A percentile compares a stretch with the other conserved stretches of the same genome.
Evolutionary conservation across 2,888 invertebrate genomes (phyloP).

Genomic region (Anoncus sp.): DNA sequence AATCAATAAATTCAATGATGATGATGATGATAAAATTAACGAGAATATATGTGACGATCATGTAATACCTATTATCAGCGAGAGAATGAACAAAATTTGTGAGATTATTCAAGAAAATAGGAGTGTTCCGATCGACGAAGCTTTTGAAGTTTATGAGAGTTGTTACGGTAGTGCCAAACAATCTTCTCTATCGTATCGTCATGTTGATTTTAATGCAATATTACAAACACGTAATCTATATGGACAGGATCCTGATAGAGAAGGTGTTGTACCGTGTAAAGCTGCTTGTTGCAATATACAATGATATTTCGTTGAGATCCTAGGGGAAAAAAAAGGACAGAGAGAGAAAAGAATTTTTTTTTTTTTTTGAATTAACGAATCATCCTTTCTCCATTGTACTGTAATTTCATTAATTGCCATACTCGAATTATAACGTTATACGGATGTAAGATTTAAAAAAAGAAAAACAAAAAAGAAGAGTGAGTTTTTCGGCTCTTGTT

Average conservation of each 20-base stretch:
- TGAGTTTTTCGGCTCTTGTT: slow-evolving; percentile 12
- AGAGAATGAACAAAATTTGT: slow-evolving; percentile 47
- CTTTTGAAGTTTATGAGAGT: slow-evolving; percentile 80
- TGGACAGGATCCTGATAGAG: slow-evolving; percentile 68
- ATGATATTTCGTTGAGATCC: slow-evolving; percentile 67
- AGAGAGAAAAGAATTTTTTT: slow-evolving; percentile 20
- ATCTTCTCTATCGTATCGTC: too few relatives aligned
- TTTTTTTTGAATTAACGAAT: slow-evolving; percentile 27
- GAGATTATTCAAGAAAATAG: slow-evolving; percentile 42
- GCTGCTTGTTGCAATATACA: slow-evolving; percentile 80
- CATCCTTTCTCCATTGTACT: slow-evolving; percentile 28
- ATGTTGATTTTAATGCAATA: too few relatives aligned
- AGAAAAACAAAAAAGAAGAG: neutral
- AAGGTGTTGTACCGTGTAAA: slow-evolving; percentile 76
- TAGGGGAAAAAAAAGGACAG: slow-evolving; percentile 34
- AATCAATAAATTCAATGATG: slow-evolving; percentile 64
- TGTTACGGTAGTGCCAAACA: slow-evolving; percentile 76
- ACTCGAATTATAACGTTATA: slow-evolving; percentile 17
- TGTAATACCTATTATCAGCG: slow-evolving; percentile 71
- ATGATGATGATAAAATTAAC: slow-evolving; percentile 70
- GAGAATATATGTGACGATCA: slow-evolving; percentile 72
- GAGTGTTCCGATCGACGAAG: slow-evolving; percentile 77
- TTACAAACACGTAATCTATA: slow-evolving; percentile 63
- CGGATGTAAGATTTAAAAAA: neutral
- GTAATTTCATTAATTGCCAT: slow-evolving; percentile 39